Evolutionary conservation across 1,140 invertebrate species (phyloP).

Genomic region (Orchestia grillus): DNA sequence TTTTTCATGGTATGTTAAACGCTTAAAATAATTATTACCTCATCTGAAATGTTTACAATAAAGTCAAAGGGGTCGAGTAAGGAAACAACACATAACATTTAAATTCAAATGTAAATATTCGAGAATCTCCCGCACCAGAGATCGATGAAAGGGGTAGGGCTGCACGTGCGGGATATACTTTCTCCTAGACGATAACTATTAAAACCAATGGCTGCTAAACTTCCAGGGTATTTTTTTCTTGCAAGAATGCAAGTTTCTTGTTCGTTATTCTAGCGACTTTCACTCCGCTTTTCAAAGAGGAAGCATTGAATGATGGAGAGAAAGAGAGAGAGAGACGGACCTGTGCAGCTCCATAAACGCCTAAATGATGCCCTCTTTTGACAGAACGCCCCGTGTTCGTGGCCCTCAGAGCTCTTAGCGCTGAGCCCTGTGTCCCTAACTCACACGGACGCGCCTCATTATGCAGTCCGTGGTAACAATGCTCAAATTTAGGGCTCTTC

Average conservation of each 20-base stretch:
- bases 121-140: neutral
- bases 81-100: neutral
- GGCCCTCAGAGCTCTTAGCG: neutral
- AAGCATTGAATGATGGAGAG: neutral
- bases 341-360: neutral
- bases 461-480: constrained; percentile 32
- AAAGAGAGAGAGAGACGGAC: neutral
- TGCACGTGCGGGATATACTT: neutral
- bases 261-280: neutral
- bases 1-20: neutral
- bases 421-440: neutral
- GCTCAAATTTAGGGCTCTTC: constrained; percentile 19
- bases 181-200: neutral
- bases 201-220: neutral
- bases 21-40: neutral
- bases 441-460: constrained; percentile 26
- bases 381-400: neutral
- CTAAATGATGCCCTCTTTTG: neutral
- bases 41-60: neutral
- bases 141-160: neutral
- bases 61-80: neutral
- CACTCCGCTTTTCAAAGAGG: neutral
- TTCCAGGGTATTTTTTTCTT: neutral
- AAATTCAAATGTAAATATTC: neutral
- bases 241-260: neutral